Evolutionary conservation across 2,888 invertebrate species (phyloP), one percentile per base, ranked within the genome.

Genomic region (Tachina fera): DNA sequence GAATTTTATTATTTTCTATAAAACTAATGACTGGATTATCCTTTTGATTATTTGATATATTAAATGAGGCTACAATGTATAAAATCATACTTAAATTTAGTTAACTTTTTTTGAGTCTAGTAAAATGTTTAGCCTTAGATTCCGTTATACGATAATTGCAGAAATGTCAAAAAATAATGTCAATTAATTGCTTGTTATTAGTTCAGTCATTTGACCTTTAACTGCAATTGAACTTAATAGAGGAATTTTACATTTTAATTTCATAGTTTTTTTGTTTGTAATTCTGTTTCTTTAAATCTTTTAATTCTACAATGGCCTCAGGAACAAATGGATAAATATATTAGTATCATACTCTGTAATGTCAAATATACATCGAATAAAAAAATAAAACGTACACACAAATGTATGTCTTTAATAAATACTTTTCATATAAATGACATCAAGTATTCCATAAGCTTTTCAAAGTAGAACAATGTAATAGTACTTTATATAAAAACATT

Each of bases 331-430:
- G 31, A 70, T 81, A 53, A 75, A 75, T 63, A 75, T 47, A 75
- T 81, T 75, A 81, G 31, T n/a, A 65, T 51, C 86, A 75, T 71
- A 72, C 68, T 81, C 68, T 72, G 56, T 43, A 67, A 61, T 75
- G 39, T 70, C 61, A 8, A 31, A 49, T 53, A 19, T 39, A 45
- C 22, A n/a, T 60, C 60, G 61, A n/a, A 70, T 39, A 43, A n/a
- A 22, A 14, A 22, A 74, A n/a, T 60, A 78, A 31, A 6, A 31
- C 0, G 6, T 31, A 31, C 6, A 31, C 1, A 31, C n/a, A n/a
- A n/a, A n/a, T 31, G 31, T 75, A 45, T 63, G 82, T 41, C 70
- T 11, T 19, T 67, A 45, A 60, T 53, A 79, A 78, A 67, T 49
- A 60, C 31, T 53, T 49, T 41, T 58, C 56, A 68, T 11, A 53